These are phyloP conservation scores for Oikopleura dioica DNA, from an alignment of 23 tunicate genomes.

Conservation along the genomic window DNA sequence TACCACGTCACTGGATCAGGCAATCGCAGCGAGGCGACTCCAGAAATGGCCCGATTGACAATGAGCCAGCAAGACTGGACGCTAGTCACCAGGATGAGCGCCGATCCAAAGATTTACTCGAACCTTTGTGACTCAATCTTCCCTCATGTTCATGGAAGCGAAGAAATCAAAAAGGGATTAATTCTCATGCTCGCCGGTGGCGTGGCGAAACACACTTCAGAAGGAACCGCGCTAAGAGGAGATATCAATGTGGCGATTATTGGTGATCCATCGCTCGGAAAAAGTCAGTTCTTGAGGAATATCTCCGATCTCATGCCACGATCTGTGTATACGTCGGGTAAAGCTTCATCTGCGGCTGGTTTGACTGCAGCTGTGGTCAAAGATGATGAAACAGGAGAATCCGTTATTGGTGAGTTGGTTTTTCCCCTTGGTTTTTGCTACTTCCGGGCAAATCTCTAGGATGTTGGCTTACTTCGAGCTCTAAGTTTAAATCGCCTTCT, in stretches of 20 bases:
- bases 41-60: conserved; percentile 38
- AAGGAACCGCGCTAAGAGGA: conserved; percentile 55
- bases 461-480: no score
- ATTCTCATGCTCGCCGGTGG: conserved; percentile 76
- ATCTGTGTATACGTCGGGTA: conserved; percentile 75
- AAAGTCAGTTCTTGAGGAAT: conserved; percentile 59
- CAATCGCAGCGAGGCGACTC: conserved; percentile 37
- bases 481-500: no score
- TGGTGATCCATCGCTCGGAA: conserved; percentile 84
- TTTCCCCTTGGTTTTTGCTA: no score
- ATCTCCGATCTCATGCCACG: conserved; percentile 27
- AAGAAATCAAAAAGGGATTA: conserved; percentile 79
- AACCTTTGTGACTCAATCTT: conserved; percentile 65
- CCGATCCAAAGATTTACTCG: conserved; percentile 64
- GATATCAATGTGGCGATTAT: conserved; percentile 79
- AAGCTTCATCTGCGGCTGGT: conserved; percentile 96
- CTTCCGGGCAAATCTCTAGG: no score
- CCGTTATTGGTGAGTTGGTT: conserved; percentile 89
- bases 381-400: conserved; percentile 85
- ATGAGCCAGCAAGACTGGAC: conserved; percentile 77
- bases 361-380: conserved; percentile 85
- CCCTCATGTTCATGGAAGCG: conserved; percentile 76
- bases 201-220: conserved; percentile 49
- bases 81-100: conserved; percentile 54
- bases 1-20: conserved; percentile 60